Evolutionary conservation across 2,888 invertebrate species (phyloP), one percentile per base, ranked within the genome.

Genomic region (Cosmia trapezina): DNA sequence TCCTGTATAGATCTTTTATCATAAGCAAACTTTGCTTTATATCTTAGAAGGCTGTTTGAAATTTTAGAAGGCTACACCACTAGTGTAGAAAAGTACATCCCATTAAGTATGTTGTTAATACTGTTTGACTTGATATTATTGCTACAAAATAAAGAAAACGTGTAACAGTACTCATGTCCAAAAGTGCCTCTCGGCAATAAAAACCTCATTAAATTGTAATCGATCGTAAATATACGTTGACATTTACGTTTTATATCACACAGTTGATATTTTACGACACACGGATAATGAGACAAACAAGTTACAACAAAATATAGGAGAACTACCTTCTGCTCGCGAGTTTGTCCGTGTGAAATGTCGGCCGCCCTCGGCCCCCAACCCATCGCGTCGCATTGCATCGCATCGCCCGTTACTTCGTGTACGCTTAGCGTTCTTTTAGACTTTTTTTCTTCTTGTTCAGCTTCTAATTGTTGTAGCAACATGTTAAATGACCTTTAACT

Each of bases 201-300:
- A 83, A 85, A 69, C 9, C 41, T 59, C 71, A 86, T 84, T 83
- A 85, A 85, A 79, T 85, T 83, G 76, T 84, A 85, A 85, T 83
- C 77, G 81, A 70, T 81, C 83, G 74, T 85, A 85, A 85, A 85
- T 79, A 81, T 28, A 67, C 62, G 64, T 61, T 73, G 83, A 86
- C 83, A 80, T 80, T 85, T 80, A 60, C 8, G 53, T 73, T 83
- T 80, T 83, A 83, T 86, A 77, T 77, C 64, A 76, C 60, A 75
- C 76, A 82, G 75, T 83, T 80, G 76, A 79, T 79, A 85, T 75
- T 87, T 87, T 87, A 86, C 72, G 80, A 73, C 37, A 17, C 51
- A 69, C 62, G 70, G 76, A 77, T 83, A 85, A 86, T 81, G 74
- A 84, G 76, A 78, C 80, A 78, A 84, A 80, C 73, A 78, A 80